Base-by-base conservation (phyloP, 1,140 invertebrate species). In the Lepidurus packardi region DNA sequence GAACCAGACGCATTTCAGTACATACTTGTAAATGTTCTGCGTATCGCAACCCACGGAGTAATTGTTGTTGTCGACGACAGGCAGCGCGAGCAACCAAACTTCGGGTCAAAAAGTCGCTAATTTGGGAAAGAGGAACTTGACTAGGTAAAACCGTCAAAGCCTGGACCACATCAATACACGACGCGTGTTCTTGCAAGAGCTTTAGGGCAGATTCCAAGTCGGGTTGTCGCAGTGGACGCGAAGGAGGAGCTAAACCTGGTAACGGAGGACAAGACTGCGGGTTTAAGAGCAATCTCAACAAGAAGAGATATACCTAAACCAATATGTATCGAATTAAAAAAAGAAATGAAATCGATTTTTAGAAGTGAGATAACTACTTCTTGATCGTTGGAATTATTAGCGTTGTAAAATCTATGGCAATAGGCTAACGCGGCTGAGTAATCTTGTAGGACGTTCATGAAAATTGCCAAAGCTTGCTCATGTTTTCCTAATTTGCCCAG, bases 401-500 rank as follows among this genome's bases (percentile, higher is more conserved):
- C 81, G 44, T 84, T 81, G 81, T 87, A 88, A 78, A 85, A 83
- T 53, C 81, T 84, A n/a, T 91, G 88, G 83, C 96, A 97, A 86
- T 98, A 98, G 77, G 90, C 85, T 82, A 93, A 91, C 0, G 97
- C 97, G 82, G 91, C 90, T 0, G 89, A 83, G 24, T 92, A 88
- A 85, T 98, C 92, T 73, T 94, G 91, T 78, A 91, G 90, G 82
- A 88, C 91, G 87, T 88, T 92, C 82, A 97, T 90, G 84, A 98
- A 98, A 83, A 99, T 96, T 0, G 91, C 90, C 73, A 99, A 86
- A 3, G 94, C 96, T 84, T 98, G 92, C 83, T 98, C 92, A 86
- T 97, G 93, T 73, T 91, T 86, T 8, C 93, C 94, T 1, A 98
- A 86, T 81, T 93, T 91, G 5, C 95, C 96, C 21, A 98, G 86